Conservation (phyloP, 2,113 vertebrate genomes). For the Xiphophorus maculatus region DNA sequence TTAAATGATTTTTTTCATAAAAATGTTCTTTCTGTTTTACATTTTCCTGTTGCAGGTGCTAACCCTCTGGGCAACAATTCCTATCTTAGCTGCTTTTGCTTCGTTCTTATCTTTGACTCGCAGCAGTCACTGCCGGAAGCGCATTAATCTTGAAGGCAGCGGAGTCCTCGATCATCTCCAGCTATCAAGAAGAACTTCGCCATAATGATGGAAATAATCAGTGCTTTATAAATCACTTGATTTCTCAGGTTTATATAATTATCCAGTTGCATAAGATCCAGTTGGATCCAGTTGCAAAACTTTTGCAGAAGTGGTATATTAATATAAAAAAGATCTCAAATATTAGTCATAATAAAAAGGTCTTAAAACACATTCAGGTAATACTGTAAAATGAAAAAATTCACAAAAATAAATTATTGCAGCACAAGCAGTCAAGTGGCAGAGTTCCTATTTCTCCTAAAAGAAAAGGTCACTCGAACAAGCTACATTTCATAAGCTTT, state of each 20-base stretch:
- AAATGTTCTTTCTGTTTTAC: not conserved
- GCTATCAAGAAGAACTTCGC: not conserved
- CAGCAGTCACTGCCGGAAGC: slow-evolving; percentile 2
- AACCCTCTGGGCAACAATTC: not conserved
- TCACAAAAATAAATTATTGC: not conserved
- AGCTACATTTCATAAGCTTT: not conserved
- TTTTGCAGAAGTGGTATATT: not conserved
- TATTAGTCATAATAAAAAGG: not conserved
- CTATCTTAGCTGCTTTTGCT: not conserved
- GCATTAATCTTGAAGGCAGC: not conserved
- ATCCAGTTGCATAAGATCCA: too few relatives aligned
- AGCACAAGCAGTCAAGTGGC: not conserved
- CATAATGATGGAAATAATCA: not conserved
- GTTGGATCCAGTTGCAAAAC: too few relatives aligned
- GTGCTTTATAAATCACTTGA: not conserved
- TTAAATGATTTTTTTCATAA: not conserved
- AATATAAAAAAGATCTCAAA: not conserved
- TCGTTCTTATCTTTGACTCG: slow-evolving; percentile 5
- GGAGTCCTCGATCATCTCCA: not conserved
- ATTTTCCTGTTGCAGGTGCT: slow-evolving; percentile 1
- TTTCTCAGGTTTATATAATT: not conserved
- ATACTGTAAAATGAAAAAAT: not conserved
- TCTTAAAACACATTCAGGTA: not conserved
- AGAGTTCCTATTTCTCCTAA: not conserved
- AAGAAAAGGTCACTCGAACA: not conserved